Percentiles rank a stretch among this genome's conserved stretches.
Conservation (phyloP, 2,888 invertebrate species). For the Drosophila mulleri region DNA sequence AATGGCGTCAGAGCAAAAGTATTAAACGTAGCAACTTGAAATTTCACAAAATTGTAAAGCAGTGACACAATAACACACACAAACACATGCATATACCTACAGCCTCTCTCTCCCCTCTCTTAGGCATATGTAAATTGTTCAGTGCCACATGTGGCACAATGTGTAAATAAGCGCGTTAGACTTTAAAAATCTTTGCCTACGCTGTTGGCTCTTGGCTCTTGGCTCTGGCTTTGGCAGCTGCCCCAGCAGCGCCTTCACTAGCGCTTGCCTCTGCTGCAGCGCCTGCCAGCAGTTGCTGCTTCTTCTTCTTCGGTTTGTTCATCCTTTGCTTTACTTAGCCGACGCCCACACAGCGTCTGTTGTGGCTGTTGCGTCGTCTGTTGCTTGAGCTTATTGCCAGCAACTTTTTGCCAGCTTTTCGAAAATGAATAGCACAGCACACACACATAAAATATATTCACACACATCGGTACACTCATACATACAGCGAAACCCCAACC, state of each 20-base stretch:
- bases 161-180: constrained; percentile 72
- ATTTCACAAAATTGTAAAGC: constrained; percentile 49
- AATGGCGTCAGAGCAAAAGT: constrained; percentile 61
- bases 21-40: constrained; percentile 65
- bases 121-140: constrained; percentile 46
- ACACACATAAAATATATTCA: not conserved
- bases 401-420: constrained; percentile 71
- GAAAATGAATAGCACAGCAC: constrained; percentile 68
- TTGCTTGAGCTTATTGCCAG: constrained; percentile 64
- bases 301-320: not conserved
- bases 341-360: constrained; percentile 43
- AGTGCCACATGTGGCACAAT: constrained; percentile 63
- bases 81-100: constrained; percentile 4
- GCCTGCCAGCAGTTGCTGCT: not conserved
- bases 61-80: constrained; percentile 49
- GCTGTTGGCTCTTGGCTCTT: constrained; percentile 16
- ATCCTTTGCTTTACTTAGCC: constrained; percentile 30
- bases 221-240: constrained; percentile 14
- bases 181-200: constrained; percentile 64
- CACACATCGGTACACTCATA: not conserved
- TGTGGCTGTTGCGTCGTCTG: constrained; percentile 41
- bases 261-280: not conserved
- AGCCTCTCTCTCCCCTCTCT: not conserved
- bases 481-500: constrained; percentile 19
- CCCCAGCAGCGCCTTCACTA: not conserved